Base-by-base conservation (phyloP, 2,888 invertebrate genomes). In the Aquatica leii region DNA sequence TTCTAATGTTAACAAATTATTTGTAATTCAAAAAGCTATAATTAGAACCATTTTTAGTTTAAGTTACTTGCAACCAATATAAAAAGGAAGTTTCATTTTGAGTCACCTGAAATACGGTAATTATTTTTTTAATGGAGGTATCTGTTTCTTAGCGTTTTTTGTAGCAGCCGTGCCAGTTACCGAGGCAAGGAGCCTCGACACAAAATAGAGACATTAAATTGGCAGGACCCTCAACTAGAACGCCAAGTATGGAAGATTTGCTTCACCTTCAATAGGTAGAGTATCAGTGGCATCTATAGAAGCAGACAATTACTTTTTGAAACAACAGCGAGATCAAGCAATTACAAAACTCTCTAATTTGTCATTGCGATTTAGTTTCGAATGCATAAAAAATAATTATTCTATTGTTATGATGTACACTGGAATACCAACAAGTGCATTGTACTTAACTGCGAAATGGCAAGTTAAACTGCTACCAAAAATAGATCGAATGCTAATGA, bases 401-500 rank as follows among this genome's bases (percentile, higher is more conserved):
- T 11, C 37, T 37, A 11, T n/a, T 37, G 37, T 37, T 37, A n/a
- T 37, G 37, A 37, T 37, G 37, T 37, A 37, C 37, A 37, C 37
- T 12, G 11, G 37, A 37, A 37, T 37, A 37, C 37, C 37, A 12
- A 37, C 37, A 37, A 37, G 37, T n/a, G 37, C 37, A n/a, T 37
- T 37, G 37, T 37, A 37, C 11, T 41, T 41, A 41, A 41, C 14
- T 41, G n/a, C 41, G 14, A 41, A 41, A 41, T 41, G 41, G 41
- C 14, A 41, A 41, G 41, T 41, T 14, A 41, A 41, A 41, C 15
- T 41, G 6, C 24, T 24, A 4, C 6, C 24, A 24, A 24, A 24
- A 6, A n/a, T 24, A 24, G 64, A 66, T 57, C 68, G 66, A 35
- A 37, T 66, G 14, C 52, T 68, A 21, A 46, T 64, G 46, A 51